Evolutionary conservation across 2,113 vertebrate species (phyloP).

Genomic region (Stegostoma tigrinum): DNA sequence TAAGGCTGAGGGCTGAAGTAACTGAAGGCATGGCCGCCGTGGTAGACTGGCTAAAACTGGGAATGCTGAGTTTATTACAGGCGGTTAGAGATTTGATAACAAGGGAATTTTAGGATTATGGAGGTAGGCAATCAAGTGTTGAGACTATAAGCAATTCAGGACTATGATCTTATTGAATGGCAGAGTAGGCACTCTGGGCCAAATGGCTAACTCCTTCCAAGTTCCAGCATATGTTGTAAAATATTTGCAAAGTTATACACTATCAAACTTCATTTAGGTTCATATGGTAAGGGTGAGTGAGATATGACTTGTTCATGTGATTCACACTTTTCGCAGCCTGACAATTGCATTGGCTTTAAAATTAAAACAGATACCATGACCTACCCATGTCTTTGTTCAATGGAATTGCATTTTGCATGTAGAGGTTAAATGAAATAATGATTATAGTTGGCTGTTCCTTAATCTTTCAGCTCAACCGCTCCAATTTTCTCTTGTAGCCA

Average conservation of each 20-base stretch:
- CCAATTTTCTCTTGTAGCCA: not conserved
- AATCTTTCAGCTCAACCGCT: not conserved
- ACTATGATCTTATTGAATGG: too few species aligned
- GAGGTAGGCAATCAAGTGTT: too few species aligned
- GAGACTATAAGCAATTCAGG: too few species aligned
- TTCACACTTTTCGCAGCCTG: not conserved
- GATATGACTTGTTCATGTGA: not conserved
- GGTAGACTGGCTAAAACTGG: too few species aligned
- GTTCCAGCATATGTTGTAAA: not conserved
- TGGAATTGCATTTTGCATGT: not conserved
- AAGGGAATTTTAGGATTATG: too few species aligned
- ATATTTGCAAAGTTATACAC: not conserved
- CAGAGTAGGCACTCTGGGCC: too few species aligned
- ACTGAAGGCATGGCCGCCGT: too few species aligned
- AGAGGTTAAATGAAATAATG: not conserved
- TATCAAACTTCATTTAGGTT: not conserved
- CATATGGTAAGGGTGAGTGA: not conserved
- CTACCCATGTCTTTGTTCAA: not conserved
- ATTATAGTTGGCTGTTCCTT: not conserved
- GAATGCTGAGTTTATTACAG: too few species aligned
- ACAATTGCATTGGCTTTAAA: not conserved
- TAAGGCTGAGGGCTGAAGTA: too few species aligned
- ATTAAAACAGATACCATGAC: not conserved
- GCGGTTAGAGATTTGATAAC: too few species aligned
- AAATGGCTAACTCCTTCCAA: too few species aligned